A percentile compares a stretch with the other conserved stretches of the same genome.
Evolutionary conservation across 2,113 vertebrate genomes (phyloP).

Genomic region (Odobenus rosmarus): DNA sequence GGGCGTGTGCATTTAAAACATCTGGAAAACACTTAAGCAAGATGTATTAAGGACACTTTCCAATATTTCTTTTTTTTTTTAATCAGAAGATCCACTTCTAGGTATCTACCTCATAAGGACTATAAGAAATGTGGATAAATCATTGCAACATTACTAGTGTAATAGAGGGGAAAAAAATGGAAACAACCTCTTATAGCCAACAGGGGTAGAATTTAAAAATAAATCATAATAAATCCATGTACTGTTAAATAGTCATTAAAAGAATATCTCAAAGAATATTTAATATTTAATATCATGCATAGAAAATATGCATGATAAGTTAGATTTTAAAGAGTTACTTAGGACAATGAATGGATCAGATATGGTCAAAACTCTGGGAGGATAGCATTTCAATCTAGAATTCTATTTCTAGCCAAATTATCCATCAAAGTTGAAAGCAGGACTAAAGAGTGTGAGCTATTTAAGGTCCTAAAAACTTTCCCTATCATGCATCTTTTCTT

Average conservation of each 20-base stretch:
- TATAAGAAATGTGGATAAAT: neutral
- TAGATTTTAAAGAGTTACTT: neutral
- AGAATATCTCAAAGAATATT: neutral
- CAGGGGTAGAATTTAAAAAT: neutral
- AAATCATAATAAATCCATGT: neutral
- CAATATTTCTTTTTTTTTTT: neutral
- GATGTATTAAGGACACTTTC: neutral
- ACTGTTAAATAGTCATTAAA: neutral
- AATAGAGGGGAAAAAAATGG: neutral
- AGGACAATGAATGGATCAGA: neutral
- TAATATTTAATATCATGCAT: neutral
- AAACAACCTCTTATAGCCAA: neutral
- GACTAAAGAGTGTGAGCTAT: neutral
- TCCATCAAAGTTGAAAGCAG: neutral
- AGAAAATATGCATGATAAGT: neutral
- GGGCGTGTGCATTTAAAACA: neutral
- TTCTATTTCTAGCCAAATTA: constrained; percentile 15
- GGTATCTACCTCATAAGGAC: neutral
- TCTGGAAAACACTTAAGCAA: neutral
- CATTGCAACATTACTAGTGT: neutral
- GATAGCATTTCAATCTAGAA: neutral
- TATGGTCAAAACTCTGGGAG: neutral
- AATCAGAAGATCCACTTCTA: neutral
- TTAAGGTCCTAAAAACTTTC: neutral
- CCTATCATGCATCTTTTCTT: neutral